Percentiles rank a stretch among this genome's conserved stretches.
Conservation (phyloP, 1,140 invertebrate species). For the Samia ricini region DNA sequence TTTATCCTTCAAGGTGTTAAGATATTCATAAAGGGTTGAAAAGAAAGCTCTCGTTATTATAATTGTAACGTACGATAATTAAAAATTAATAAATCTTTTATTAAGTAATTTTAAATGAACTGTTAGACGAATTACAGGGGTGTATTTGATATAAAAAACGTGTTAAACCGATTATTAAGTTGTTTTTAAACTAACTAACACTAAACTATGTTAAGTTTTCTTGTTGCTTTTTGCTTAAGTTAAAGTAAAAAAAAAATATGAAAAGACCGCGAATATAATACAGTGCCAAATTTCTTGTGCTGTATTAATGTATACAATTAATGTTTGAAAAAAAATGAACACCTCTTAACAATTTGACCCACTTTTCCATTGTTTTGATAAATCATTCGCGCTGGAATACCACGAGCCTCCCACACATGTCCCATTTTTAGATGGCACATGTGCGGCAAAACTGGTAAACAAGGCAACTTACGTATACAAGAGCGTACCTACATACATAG, state of each 20-base stretch:
- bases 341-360: conserved; percentile 34
- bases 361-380: conserved; percentile 59
- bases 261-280: background rate
- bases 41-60: conserved; percentile 37
- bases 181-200: conserved; percentile 28
- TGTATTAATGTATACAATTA: background rate
- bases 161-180: conserved; percentile 57
- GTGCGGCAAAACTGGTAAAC: conserved; percentile 36
- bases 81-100: conserved; percentile 59
- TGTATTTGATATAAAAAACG: conserved; percentile 23
- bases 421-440: conserved; percentile 59
- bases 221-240: background rate
- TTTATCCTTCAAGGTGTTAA: conserved; percentile 57
- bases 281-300: too few species aligned
- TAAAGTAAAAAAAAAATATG: background rate
- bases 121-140: conserved; percentile 30
- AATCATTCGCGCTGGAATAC: conserved; percentile 22
- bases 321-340: background rate
- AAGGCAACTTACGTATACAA: conserved; percentile 13
- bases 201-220: background rate
- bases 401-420: conserved; percentile 58
- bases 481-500: too few species aligned
- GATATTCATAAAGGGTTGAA: conserved; percentile 41
- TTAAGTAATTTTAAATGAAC: conserved; percentile 51
- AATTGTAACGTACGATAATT: conserved; percentile 48